Evolutionary conservation across 2,113 vertebrate genomes (phyloP).

Genomic region (Paratilapia polleni): DNA sequence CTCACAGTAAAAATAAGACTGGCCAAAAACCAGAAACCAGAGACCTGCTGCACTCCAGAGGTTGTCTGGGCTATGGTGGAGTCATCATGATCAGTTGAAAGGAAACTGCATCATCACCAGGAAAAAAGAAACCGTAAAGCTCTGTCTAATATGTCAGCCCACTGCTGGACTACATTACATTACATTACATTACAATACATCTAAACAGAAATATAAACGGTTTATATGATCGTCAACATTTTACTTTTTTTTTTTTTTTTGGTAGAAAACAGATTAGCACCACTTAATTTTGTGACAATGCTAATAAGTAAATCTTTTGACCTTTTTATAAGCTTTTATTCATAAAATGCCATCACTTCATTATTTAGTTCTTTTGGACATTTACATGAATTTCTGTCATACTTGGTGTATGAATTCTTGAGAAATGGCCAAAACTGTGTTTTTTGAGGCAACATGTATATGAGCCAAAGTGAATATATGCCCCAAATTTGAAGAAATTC

Average conservation of each 20-base stretch:
- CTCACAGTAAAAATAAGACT: constrained; percentile 7
- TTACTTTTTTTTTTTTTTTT: no score
- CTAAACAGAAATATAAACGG: background rate
- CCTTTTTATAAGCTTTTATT: background rate
- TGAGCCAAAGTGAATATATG: background rate
- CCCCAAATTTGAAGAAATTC: background rate
- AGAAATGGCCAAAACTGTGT: background rate
- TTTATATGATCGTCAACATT: no score
- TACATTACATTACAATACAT: no score
- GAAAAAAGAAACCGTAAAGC: constrained; percentile 19
- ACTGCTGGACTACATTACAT: background rate
- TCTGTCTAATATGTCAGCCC: background rate
- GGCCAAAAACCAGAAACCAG: background rate
- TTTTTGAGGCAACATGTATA: background rate
- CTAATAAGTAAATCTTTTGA: background rate
- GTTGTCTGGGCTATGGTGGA: background rate
- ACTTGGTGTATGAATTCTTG: background rate
- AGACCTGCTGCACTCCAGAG: constrained; percentile 16
- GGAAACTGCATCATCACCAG: background rate
- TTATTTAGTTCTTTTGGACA: background rate
- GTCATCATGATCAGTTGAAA: constrained; percentile 10
- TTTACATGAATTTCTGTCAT: background rate
- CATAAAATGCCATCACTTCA: no score
- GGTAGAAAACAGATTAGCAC: background rate
- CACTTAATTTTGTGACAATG: background rate